Base-by-base conservation (phyloP, 2,888 invertebrate genomes). In the Diadegma fenestrale region DNA sequence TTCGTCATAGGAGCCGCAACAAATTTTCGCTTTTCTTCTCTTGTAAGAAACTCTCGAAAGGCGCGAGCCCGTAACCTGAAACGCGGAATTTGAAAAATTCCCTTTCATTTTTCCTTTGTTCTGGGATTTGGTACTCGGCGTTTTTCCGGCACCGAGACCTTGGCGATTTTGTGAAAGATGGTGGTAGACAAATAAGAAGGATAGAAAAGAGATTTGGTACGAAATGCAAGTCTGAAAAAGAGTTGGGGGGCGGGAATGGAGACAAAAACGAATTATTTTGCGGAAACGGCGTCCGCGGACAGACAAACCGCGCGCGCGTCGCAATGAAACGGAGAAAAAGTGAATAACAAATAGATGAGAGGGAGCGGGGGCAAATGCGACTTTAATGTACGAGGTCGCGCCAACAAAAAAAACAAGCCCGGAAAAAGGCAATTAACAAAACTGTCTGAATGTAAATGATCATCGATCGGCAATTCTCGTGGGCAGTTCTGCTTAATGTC, bases 391-490 rank as follows among this genome's bases (percentile, higher is more conserved):
- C 63, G 37, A 54, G 45, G 37, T 61, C 68, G 81, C 68, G 81
- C 22, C 61, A 83, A 68, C 68, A 45, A 63, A 64, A 12, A 72
- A 77, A 58, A 66, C 77, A n/a, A 30, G 71, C 41, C 33, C 58
- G 69, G 33, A 76, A 79, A 77, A 79, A 82, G 84, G 82, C 81
- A 84, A 86, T 87, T 87, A 90, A 89, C 89, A 89, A 90, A 89
- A 88, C 89, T 89, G 89, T 90, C 87, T 89, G 88, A 89, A 90
- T 91, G 89, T 89, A 89, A 91, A 91, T 91, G 88, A 86, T 85
- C 82, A 87, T 85, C 88, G 87, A 73, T 79, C 73, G 73, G 66
- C 83, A 79, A 88, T 87, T 80, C 80, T 76, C 72, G 76, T 73
- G 63, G 78, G 79, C 76, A 80, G 68, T 45, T 71, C 69, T 41